Conservation (phyloP, 2,888 invertebrate species). For the Acleris sparsana region DNA sequence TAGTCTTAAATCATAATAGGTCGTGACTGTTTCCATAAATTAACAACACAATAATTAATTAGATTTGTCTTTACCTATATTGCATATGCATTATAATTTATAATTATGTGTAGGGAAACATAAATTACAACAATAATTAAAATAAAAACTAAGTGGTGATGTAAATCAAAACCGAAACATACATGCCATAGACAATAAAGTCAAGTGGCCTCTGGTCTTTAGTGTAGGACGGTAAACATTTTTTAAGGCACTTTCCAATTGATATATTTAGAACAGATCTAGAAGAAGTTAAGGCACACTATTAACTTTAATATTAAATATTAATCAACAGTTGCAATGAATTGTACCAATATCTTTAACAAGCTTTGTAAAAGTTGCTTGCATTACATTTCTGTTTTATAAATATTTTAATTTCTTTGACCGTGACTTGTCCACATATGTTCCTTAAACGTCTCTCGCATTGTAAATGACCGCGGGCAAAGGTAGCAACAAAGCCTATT, state of each 20-base stretch:
- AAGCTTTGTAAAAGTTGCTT: too few relatives aligned
- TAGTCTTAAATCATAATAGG: conserved; percentile 15
- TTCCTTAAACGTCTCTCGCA: conserved; percentile 87
- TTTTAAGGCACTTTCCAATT: conserved; percentile 28
- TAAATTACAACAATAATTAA: conserved; percentile 5
- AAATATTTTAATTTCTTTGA: conserved; percentile 79
- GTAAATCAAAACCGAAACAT: conserved; percentile 5
- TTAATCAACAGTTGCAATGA: conserved; percentile 11
- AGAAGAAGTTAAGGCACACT: conserved; percentile 30
- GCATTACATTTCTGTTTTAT: neutral
- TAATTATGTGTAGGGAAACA: conserved; percentile 10
- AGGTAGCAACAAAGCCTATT: conserved; percentile 87
- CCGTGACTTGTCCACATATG: conserved; percentile 88
- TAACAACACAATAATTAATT: conserved; percentile 16
- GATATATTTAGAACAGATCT: conserved; percentile 16
- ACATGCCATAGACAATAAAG: conserved; percentile 6
- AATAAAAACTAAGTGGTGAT: neutral
- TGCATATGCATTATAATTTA: neutral
- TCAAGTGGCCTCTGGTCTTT: conserved; percentile 12
- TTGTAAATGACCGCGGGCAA: conserved; percentile 87
- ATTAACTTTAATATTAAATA: conserved; percentile 26
- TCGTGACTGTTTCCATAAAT: conserved; percentile 22
- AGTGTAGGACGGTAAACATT: conserved; percentile 26
- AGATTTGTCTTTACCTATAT: conserved; percentile 6
- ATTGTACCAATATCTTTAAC: neutral